Percentiles rank a stretch among this genome's conserved stretches.
These are phyloP conservation scores for Limnodromus scolopaceus DNA, from an alignment of 2,797 vertebrate species.

Conservation along the genomic window DNA sequence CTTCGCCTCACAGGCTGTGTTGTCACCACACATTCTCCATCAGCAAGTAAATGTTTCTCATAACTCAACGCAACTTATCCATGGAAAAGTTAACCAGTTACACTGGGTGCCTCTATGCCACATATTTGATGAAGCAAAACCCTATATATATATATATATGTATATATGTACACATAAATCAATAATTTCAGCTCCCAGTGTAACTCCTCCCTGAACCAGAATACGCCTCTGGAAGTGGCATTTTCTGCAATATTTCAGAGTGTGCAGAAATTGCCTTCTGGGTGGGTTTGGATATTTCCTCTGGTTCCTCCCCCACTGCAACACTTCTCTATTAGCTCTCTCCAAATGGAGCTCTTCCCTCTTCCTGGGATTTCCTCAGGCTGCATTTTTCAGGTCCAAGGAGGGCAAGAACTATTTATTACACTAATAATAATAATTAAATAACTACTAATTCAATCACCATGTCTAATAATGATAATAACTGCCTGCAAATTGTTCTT, in stretches of 20 bases:
- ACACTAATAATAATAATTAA: constrained; percentile 46
- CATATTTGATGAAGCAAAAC: not conserved
- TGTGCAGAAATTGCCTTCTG: not conserved
- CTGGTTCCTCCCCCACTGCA: not conserved
- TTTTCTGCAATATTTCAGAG: not conserved
- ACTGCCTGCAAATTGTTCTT: constrained; percentile 6
- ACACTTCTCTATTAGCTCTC: not conserved
- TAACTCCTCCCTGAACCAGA: not conserved
- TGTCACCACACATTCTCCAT: constrained; percentile 14
- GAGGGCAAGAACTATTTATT: constrained; percentile 24
- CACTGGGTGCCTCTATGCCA: not conserved
- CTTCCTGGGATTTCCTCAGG: not conserved
- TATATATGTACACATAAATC: rapidly evolving
- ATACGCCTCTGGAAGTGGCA: not conserved
- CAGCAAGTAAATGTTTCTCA: constrained; percentile 10
- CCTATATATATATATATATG: rapidly evolving
- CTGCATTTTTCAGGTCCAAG: not conserved
- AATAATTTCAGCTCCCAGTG: not conserved
- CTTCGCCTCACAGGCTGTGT: constrained; percentile 41
- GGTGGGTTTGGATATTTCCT: not conserved
- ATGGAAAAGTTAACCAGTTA: not conserved
- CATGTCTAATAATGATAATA: not conserved
- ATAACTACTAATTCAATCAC: constrained; percentile 36
- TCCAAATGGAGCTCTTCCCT: not conserved
- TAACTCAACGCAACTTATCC: not conserved